A percentile compares a stretch with the other conserved stretches of the same genome.
Conservation (phyloP, 2,113 vertebrate species). For the Gambusia affinis region DNA sequence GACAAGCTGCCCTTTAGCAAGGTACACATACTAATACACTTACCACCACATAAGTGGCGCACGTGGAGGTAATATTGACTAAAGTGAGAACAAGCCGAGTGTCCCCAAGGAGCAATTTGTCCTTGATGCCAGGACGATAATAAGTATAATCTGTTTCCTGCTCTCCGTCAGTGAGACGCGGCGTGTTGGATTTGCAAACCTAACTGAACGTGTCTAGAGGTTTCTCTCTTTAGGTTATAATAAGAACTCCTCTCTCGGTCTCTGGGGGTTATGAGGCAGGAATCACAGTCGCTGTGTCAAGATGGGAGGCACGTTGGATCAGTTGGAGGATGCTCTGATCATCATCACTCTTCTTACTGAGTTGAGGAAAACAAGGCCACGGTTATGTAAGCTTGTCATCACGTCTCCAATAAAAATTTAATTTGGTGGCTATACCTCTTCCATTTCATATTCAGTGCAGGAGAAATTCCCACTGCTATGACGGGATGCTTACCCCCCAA, state of each 20-base stretch:
- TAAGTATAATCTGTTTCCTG: conserved; percentile 64
- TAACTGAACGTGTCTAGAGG: conserved; percentile 25
- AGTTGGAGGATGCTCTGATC: conserved; percentile 56
- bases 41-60: conserved; percentile 62
- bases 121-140: conserved; percentile 74
- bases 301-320: conserved; percentile 51
- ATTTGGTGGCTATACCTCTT: conserved; percentile 59
- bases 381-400: conserved; percentile 72
- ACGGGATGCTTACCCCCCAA: conserved; percentile 18
- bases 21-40: conserved; percentile 58
- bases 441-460: conserved; percentile 54
- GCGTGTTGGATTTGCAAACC: conserved; percentile 51
- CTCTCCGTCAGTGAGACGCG: conserved; percentile 37
- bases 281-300: conserved; percentile 34
- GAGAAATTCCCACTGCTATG: conserved; percentile 21
- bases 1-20: conserved; percentile 50
- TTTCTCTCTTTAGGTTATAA: conserved; percentile 14
- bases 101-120: conserved; percentile 67
- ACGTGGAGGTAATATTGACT: conserved; percentile 74
- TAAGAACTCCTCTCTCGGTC: conserved; percentile 28
- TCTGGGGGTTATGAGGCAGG: conserved; percentile 29
- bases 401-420: conserved; percentile 64
- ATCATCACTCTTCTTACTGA: conserved; percentile 51
- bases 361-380: conserved; percentile 67
- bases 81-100: conserved; percentile 68